Evolutionary conservation across 2,888 invertebrate genomes (phyloP).

Genomic region (Synergus umbraculus): DNA sequence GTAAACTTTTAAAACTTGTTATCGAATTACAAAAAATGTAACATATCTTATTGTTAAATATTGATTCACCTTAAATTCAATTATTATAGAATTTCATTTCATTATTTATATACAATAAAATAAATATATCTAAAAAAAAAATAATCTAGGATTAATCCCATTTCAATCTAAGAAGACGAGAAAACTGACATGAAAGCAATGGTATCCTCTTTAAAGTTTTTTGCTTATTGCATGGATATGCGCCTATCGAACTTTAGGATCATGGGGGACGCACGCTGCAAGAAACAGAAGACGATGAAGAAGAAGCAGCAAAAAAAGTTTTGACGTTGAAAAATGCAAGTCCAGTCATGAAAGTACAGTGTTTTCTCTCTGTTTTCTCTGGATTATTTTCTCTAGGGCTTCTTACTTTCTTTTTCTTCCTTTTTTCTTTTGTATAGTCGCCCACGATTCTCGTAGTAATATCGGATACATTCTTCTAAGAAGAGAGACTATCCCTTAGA

Average conservation of each 20-base stretch:
- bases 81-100: too few species aligned
- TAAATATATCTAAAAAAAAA: too few species aligned
- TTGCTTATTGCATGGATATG: neutral
- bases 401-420: slow-evolving; percentile 47
- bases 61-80: too few species aligned
- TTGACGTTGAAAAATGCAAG: slow-evolving; percentile 68
- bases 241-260: neutral
- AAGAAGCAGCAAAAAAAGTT: neutral
- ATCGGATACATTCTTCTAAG: neutral
- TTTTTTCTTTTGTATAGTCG: neutral
- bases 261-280: neutral
- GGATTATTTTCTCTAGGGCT: slow-evolving; percentile 53
- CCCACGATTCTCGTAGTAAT: neutral
- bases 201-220: slow-evolving; percentile 42
- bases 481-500: neutral
- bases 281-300: neutral
- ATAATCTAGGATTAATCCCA: too few species aligned
- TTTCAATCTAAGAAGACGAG: too few species aligned
- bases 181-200: too few species aligned
- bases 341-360: slow-evolving; percentile 56
- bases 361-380: slow-evolving; percentile 50
- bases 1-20: too few species aligned
- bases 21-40: too few species aligned
- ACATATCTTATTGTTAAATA: too few species aligned
- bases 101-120: too few species aligned